These are phyloP conservation scores for Nycticorax nycticorax DNA, from an alignment of 2,113 vertebrate genomes.

Conservation along the genomic window DNA sequence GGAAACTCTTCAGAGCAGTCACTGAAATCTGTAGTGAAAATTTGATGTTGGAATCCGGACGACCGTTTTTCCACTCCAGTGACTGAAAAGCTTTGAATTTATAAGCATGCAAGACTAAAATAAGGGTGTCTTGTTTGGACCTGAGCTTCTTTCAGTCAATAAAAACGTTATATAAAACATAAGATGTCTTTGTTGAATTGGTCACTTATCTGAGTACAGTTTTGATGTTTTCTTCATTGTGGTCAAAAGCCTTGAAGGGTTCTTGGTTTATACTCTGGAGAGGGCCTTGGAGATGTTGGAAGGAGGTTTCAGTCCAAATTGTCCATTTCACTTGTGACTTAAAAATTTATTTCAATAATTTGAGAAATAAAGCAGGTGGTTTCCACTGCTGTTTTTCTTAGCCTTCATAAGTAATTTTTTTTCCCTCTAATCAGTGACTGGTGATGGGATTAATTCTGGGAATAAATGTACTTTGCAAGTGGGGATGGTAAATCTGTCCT, in stretches of 20 bases:
- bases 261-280: neutral
- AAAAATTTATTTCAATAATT: neutral
- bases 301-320: neutral
- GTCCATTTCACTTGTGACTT: neutral
- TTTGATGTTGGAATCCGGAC: neutral
- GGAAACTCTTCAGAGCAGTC: neutral
- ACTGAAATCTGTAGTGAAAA: neutral
- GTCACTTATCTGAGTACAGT: neutral
- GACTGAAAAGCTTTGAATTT: neutral
- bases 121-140: neutral
- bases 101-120: neutral
- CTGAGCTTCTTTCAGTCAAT: neutral
- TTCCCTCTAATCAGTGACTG: neutral
- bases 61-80: neutral
- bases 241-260: neutral
- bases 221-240: neutral
- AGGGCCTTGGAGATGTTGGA: fast-evolving
- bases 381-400: neutral
- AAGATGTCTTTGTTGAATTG: too few relatives aligned
- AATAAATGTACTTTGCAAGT: neutral
- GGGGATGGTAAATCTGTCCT: neutral
- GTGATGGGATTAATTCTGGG: neutral
- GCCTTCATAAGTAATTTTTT: fast-evolving
- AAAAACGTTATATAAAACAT: neutral
- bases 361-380: neutral